Base-by-base conservation (phyloP, 2,797 vertebrate genomes). In the Sus cebifrons region DNA sequence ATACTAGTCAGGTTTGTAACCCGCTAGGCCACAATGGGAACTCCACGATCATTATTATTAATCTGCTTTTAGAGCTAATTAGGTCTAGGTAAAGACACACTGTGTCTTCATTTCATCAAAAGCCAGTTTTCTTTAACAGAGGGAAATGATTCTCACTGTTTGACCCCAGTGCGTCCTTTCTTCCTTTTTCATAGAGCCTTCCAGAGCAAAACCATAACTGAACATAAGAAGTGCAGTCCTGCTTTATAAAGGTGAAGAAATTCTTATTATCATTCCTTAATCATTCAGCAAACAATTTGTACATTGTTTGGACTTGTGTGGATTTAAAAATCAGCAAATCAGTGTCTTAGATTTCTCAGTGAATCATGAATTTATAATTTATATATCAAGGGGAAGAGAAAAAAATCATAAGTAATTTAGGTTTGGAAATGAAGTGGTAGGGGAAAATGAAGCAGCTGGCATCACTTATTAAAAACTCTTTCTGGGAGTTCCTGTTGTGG, bases 301-400 rank as follows among this genome's bases (percentile, higher is more conserved):
- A 32, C 15, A 12, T 70, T 82, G 4, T 77, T 62, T 91, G 44
- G 52, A 29, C 40, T 73, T 54, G 8, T 14, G 5, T 70, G 71
- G 25, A 79, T 89, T 96, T 88, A 85, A 71, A 74, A 74, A 52
- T 94, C 90, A 73, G 71, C 54, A 74, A 67, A 70, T 40, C 29
- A 12, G 15, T 75, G 13, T 74, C 70, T 25, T 1, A 29, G 23
- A 40, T 95, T 68, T 83, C 54, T 88, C 36, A 15, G 29, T 71
- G 74, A 86, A 49, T 36, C 12, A 23, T 85, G 65, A 40, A 27
- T 58, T 23, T 85, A 27, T 60, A 40, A 75, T 79, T 84, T 67
- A 25, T 60, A 27, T 67, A 15, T 89, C 36, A 14, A n/a, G 18
- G 52, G 18, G 52, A 93, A 77, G 58, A 65, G 40, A 64, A 86